Conservation (phyloP, 2,797 vertebrate species). For the Pyrocephalus nanus region DNA sequence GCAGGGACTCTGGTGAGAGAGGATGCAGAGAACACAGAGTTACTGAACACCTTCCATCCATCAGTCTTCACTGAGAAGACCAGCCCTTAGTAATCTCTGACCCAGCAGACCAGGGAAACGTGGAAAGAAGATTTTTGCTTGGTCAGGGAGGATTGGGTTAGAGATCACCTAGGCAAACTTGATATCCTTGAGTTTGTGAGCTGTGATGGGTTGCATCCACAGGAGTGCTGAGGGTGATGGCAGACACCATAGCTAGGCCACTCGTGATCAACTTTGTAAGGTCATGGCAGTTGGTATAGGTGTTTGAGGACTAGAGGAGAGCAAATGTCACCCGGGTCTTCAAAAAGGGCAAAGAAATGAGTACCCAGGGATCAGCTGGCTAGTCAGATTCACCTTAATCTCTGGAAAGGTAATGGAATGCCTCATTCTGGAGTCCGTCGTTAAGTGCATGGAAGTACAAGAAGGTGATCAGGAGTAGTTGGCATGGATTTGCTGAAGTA, state of each 20-base stretch:
- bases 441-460: neutral
- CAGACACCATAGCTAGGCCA: neutral
- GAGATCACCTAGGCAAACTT: neutral
- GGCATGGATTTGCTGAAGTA: neutral
- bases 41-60: neutral
- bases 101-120: neutral
- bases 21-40: neutral
- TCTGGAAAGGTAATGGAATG: neutral
- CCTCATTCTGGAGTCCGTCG: neutral
- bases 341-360: neutral
- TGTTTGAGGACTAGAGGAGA: neutral
- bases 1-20: neutral
- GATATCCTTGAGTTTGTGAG: neutral
- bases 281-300: neutral
- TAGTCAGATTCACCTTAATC: neutral
- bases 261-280: neutral
- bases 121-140: neutral
- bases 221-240: neutral
- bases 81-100: neutral
- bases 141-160: neutral
- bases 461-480: neutral
- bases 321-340: neutral
- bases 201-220: rapidly evolving
- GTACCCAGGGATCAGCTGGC: neutral
- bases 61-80: neutral